Base-by-base conservation (phyloP, 1,140 invertebrate species). In the Drosophila oshimai region DNA sequence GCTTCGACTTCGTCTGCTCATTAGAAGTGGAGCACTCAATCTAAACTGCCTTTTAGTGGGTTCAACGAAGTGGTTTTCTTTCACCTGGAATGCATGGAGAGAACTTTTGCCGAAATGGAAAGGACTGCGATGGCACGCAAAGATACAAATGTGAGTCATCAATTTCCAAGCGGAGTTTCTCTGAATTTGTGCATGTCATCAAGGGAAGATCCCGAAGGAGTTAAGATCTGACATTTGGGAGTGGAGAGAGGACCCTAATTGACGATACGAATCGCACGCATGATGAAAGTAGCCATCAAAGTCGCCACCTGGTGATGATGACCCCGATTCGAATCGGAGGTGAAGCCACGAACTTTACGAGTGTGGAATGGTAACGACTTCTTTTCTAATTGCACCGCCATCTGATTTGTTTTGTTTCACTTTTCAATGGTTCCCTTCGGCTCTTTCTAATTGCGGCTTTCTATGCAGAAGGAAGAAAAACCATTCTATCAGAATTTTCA, bases 401-500 rank as follows among this genome's bases (percentile, higher is more conserved):
- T 74, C 46, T 50, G 74, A 70, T 83, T 74, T 83, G 64, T 83
- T 75, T 74, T 84, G 51, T 78, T 83, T 83, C 69, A 71, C 79
- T 84, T 83, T 83, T 78, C 45, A 51, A 69, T 44, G 31, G 12
- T 18, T 36, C 37, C 20, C 39, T 37, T 36, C 26, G 58, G 64
- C n/a, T 62, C 44, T 54, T 31, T 54, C 57, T 86, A 86, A 86
- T 86, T 86, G 75, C 79, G 64, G 44, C 74, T 78, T 78, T 83
- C 62, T 71, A 84, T 70, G 74, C 74, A 83, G 57, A 54, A 72
- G 44, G 39, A 33, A 46, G 58, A 78, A 62, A 86, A 79, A 75
- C 12, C 53, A 75, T 86, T 86, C 80, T 64, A 46, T 39, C 41
- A 86, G 71, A 86, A 86, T 86, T 86, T 86, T 86, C 80, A 86